Evolutionary conservation across 1,140 invertebrate species (phyloP), one percentile per base, ranked within the genome.

Genomic region (Chironomus tepperi): DNA sequence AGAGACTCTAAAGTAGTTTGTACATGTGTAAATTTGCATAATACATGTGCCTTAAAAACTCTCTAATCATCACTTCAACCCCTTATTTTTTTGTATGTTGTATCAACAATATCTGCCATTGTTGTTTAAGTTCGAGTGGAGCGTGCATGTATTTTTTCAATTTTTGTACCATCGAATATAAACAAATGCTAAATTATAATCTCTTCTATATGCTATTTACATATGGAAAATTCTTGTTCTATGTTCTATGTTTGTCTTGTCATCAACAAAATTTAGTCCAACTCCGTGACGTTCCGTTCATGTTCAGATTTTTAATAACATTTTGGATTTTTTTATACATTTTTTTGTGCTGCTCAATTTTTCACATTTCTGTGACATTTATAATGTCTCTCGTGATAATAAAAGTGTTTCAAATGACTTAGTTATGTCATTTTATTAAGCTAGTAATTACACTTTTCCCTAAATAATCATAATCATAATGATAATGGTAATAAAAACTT

Each of bases 11-110:
- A 34, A 34, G 24, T 34, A 34, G 24, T 34, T 34, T 1, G 47
- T 12, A 57, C 47, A 57, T 57, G 47, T 70, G 65, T 21, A 70
- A 70, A 70, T 70, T 70, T 70, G 19, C 65, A 70, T 70, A 70
- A 70, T 19, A 70, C 65, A 70, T 70, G 24, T 34, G 65, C 65
- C 19, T 57, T 3, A 70, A 70, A 70, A 70, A 70, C 65, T 21
- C 19, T 70, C 65, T 70, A 70, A 70, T 70, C 65, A 70, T 70
- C 65, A 34, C 24, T 34, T 34, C 24, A 70, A 16, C 65, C 65
- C 19, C 19, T 70, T 67, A n/a, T n/a, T n/a, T n/a, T n/a, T n/a
- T n/a, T n/a, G n/a, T n/a, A n/a, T n/a, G n/a, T 70, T 70, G 7
- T 16, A 57, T 57, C 47, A 5, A 15, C 9, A n/a, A 57, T 5